Evolutionary conservation across 2,113 vertebrate genomes (phyloP).

Genomic region (Silurus glanis): DNA sequence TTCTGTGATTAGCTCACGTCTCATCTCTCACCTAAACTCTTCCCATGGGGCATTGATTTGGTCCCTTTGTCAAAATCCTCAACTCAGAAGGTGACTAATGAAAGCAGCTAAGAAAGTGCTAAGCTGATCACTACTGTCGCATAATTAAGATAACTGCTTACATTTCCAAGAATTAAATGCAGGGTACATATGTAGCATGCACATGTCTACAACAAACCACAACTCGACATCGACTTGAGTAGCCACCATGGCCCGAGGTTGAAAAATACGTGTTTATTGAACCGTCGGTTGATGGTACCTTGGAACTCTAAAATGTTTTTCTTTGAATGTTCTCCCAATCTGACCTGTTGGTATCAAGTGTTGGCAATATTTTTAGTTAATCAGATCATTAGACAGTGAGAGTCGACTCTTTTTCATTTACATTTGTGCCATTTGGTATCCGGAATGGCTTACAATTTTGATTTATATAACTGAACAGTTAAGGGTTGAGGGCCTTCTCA

Average conservation of each 20-base stretch:
- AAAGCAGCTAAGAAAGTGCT: no score
- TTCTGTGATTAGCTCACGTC: background rate
- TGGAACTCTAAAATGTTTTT: no score
- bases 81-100: background rate
- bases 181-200: background rate
- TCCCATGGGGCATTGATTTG: background rate
- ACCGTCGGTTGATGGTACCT: no score
- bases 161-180: background rate
- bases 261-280: background rate
- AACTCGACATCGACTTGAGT: background rate
- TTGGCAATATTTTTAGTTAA: background rate
- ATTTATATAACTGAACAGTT: no score
- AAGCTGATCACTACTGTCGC: background rate
- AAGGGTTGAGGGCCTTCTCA: no score
- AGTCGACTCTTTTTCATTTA: background rate
- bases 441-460: no score
- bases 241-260: background rate
- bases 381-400: background rate
- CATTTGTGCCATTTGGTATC: no score
- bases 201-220: background rate
- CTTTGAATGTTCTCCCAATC: background rate
- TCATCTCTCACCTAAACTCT: background rate
- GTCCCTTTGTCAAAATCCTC: background rate
- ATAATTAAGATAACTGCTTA: background rate
- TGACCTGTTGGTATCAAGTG: background rate